Evolutionary conservation across 2,888 invertebrate genomes (phyloP).

Genomic region (Drosophila mayaguana): DNA sequence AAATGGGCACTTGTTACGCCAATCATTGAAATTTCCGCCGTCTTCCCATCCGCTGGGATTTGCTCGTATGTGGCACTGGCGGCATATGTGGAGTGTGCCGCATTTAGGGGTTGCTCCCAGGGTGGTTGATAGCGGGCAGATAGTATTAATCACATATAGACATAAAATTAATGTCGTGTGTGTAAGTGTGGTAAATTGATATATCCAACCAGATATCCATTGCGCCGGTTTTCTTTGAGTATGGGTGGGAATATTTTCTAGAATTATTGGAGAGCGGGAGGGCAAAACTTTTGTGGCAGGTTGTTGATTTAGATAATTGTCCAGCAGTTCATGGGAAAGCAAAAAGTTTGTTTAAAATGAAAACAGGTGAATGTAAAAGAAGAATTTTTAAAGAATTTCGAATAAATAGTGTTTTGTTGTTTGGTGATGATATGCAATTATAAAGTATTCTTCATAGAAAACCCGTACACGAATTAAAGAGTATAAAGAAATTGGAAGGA

Average conservation of each 20-base stretch:
- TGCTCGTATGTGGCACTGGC: neutral
- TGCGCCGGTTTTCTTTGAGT: slow-evolving; percentile 32
- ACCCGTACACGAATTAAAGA: too few relatives aligned
- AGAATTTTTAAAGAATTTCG: neutral
- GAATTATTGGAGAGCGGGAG: neutral
- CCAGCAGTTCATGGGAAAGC: slow-evolving; percentile 1
- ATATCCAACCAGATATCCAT: slow-evolving; percentile 67
- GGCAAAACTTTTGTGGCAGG: slow-evolving; percentile 17
- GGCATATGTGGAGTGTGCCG: slow-evolving; percentile 27
- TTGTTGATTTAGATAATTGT: slow-evolving; percentile 20
- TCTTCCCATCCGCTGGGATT: slow-evolving; percentile 52
- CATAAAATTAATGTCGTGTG: slow-evolving; percentile 73
- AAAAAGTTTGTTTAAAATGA: neutral
- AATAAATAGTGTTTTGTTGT: too few relatives aligned
- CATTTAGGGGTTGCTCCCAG: slow-evolving; percentile 7
- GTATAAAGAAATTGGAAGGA: too few relatives aligned
- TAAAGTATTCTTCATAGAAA: too few relatives aligned
- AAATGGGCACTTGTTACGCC: slow-evolving; percentile 72
- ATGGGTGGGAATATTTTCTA: slow-evolving; percentile 64
- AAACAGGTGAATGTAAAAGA: neutral
- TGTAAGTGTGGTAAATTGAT: slow-evolving; percentile 73
- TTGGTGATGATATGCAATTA: too few relatives aligned
- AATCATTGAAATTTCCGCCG: slow-evolving; percentile 67
- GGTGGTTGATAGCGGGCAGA: slow-evolving; percentile 24
- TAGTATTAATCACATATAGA: slow-evolving; percentile 71